Evolutionary conservation across 2,797 vertebrate genomes (phyloP).

Genomic region (Propithecus perrieri): DNA sequence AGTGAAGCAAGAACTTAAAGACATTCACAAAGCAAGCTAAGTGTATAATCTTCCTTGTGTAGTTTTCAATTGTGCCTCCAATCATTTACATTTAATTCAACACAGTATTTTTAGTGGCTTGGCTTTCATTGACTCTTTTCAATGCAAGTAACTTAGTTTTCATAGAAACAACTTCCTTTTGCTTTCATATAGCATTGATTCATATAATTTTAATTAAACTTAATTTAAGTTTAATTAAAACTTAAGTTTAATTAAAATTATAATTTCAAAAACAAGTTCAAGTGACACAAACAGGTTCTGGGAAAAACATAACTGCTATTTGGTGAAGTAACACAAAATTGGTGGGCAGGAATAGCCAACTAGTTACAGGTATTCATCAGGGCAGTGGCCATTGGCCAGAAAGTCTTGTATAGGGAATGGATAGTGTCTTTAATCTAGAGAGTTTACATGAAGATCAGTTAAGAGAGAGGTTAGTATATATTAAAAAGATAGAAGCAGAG

Average conservation of each 20-base stretch:
- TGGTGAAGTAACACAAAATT: conserved; percentile 5
- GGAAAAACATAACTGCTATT: background rate
- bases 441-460: background rate
- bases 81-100: background rate
- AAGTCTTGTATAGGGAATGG: background rate
- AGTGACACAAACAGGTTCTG: background rate
- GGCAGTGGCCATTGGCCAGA: background rate
- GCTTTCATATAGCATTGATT: background rate
- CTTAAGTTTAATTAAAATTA: background rate
- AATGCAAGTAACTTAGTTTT: background rate
- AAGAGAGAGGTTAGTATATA: background rate
- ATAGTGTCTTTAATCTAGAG: background rate
- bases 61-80: background rate
- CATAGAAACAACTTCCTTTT: background rate
- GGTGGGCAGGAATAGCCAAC: background rate
- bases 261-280: background rate
- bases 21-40: background rate
- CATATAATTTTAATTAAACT: background rate
- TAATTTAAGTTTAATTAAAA: background rate
- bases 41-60: background rate
- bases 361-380: background rate
- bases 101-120: background rate
- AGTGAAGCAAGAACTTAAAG: background rate
- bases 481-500: background rate
- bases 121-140: background rate